Evolutionary conservation across 2,113 vertebrate species (phyloP).

Genomic region (Chrysemys picta): DNA sequence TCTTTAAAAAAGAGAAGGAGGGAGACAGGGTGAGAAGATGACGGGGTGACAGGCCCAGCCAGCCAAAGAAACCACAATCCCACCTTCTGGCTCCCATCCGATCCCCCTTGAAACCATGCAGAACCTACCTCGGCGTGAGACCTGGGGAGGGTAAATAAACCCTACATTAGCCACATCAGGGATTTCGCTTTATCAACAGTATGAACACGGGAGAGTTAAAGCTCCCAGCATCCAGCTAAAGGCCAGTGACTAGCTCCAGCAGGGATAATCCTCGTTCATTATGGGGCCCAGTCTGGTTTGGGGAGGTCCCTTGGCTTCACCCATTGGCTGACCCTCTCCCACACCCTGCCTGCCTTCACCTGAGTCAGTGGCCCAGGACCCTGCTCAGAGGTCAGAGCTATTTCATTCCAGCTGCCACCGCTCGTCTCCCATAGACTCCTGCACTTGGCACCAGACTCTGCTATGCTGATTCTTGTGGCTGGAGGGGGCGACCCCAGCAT

Average conservation of each 20-base stretch:
- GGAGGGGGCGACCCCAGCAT: background rate
- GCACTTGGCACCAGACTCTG: background rate
- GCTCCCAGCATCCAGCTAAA: accelerated
- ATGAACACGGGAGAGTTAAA: background rate
- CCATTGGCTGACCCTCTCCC: background rate
- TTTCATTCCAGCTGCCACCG: background rate
- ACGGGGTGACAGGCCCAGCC: background rate
- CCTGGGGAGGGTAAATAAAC: accelerated
- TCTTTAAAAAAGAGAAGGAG: background rate
- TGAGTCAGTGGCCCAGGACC: background rate
- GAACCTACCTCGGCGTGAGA: accelerated
- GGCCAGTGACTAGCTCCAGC: background rate
- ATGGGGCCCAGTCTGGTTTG: background rate
- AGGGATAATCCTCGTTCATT: accelerated
- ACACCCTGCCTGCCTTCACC: background rate
- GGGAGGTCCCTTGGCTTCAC: background rate
- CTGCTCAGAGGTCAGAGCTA: background rate
- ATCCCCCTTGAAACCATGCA: background rate
- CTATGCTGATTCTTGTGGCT: background rate
- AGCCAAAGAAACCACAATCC: background rate
- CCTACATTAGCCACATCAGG: background rate
- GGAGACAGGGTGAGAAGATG: background rate
- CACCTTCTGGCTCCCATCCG: background rate
- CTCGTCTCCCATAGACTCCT: background rate
- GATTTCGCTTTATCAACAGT: background rate